Conservation (phyloP, 2,113 vertebrate species). For the Cervus canadensis region DNA sequence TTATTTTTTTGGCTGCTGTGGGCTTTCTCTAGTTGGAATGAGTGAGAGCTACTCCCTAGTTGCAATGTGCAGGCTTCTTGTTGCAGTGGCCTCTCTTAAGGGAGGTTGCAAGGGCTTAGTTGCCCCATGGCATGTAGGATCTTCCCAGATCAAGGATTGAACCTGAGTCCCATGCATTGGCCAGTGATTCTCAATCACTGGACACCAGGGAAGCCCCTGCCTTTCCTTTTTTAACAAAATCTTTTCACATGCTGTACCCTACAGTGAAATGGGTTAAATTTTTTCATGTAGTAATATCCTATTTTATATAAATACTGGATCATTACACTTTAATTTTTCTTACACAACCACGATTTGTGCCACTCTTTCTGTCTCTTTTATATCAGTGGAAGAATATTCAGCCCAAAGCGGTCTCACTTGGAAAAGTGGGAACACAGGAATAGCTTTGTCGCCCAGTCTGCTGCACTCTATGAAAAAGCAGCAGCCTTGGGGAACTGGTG, state of each 20-base stretch:
- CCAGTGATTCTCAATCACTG: neutral
- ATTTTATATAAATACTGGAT: neutral
- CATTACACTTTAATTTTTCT: conserved; percentile 21
- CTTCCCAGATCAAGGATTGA: neutral
- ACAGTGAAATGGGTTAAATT: neutral
- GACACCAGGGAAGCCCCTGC: neutral
- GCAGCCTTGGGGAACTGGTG: neutral
- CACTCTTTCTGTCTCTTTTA: neutral
- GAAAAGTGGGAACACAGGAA: neutral
- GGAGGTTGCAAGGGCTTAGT: neutral
- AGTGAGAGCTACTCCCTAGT: neutral
- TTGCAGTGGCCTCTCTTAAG: neutral
- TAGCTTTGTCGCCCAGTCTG: neutral
- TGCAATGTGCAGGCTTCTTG: neutral
- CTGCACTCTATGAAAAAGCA: neutral
- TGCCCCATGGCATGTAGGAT: neutral
- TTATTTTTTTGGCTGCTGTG: neutral
- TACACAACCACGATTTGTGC: neutral
- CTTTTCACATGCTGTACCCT: neutral
- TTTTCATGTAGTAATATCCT: neutral
- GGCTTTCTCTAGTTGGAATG: neutral
- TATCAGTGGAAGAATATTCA: neutral
- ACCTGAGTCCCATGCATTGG: neutral
- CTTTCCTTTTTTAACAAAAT: neutral
- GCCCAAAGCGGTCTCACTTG: neutral